Evolutionary conservation across 2,888 invertebrate genomes (phyloP).

Genomic region (Ophion ventricosus): DNA sequence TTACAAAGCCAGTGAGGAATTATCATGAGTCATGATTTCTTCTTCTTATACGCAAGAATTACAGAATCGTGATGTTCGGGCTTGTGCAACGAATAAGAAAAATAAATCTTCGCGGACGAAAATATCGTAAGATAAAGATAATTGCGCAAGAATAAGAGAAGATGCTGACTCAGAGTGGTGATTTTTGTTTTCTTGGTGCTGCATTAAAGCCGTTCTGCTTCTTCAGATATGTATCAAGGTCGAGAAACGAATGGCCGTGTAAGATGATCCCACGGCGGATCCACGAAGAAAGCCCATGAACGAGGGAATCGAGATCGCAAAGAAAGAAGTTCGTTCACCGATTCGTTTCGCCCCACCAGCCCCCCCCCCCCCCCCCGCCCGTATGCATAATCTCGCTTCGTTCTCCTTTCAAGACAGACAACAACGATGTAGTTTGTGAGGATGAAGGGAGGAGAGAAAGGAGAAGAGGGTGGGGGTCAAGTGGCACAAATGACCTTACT

Average conservation of each 20-base stretch:
- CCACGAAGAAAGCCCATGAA: background rate
- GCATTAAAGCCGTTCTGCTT: background rate
- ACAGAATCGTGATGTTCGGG: too few species aligned
- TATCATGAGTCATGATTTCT: too few species aligned
- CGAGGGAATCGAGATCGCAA: conserved; percentile 18
- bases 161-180: too few species aligned
- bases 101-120: too few species aligned
- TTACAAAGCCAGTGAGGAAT: too few species aligned
- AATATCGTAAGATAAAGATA: too few species aligned
- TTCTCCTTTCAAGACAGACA: conserved; percentile 42
- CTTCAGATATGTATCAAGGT: conserved; percentile 11
- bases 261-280: conserved; percentile 1
- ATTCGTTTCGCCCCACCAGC: conserved; percentile 5
- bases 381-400: conserved; percentile 32
- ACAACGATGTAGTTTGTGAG: conserved; percentile 39
- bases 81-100: too few species aligned
- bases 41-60: too few species aligned
- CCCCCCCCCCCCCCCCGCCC: conserved; percentile 3
- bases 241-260: background rate
- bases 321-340: conserved; percentile 31
- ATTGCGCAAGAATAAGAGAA: too few species aligned
- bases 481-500: conserved; percentile 61
- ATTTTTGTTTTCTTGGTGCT: background rate
- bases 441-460: background rate
- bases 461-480: conserved; percentile 52